Conservation (phyloP, 35 echinoderm and acorn worm species). For the Hemicentrotus pulcherrimus region DNA sequence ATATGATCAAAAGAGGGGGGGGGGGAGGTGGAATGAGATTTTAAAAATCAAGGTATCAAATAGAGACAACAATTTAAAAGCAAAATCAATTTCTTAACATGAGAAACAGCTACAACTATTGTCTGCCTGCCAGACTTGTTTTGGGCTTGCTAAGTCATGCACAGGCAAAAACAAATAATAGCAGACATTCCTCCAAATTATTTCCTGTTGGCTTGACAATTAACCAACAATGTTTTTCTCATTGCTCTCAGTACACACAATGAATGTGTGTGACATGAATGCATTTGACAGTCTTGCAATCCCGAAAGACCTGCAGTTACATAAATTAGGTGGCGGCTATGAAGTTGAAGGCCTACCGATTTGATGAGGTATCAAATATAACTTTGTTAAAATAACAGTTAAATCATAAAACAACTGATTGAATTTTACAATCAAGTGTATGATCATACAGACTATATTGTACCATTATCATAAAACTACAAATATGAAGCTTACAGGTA, state of each 20-base stretch:
- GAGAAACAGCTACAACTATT: not conserved
- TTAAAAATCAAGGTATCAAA: not conserved
- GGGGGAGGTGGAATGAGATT: not conserved
- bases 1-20: not conserved
- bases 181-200: constrained; percentile 35
- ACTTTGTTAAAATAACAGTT: too few relatives aligned
- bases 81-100: not conserved
- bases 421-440: too few relatives aligned
- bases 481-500: too few relatives aligned
- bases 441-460: too few relatives aligned
- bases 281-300: not conserved
- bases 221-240: not conserved
- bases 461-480: too few relatives aligned
- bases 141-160: not conserved
- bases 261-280: not conserved
- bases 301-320: not conserved
- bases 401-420: too few relatives aligned
- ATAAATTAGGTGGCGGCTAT: not conserved
- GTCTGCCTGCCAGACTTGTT: not conserved
- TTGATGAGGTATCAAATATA: not conserved
- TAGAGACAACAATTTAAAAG: not conserved
- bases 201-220: constrained; percentile 35
- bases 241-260: not conserved
- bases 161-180: constrained; percentile 22
- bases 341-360: not conserved